A percentile compares a stretch with the other conserved stretches of the same genome.
These are phyloP conservation scores for Drosophila kohkoa DNA, from an alignment of 1,140 invertebrate species.

Conservation along the genomic window DNA sequence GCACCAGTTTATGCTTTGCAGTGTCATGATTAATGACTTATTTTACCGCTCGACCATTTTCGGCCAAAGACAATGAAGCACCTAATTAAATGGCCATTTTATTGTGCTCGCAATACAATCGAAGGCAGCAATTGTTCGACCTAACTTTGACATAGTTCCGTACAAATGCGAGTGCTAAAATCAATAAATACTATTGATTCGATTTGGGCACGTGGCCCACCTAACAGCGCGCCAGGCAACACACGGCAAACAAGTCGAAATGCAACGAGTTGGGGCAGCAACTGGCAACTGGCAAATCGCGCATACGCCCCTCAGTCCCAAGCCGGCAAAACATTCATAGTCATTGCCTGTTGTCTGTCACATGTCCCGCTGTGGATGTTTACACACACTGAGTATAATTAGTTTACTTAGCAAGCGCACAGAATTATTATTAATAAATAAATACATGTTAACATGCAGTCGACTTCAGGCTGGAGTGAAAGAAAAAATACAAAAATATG, in stretches of 20 bases:
- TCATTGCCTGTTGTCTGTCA: slow-evolving; percentile 26
- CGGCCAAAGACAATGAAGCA: slow-evolving; percentile 45
- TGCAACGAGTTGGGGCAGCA: slow-evolving; percentile 14
- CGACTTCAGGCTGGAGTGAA: background rate
- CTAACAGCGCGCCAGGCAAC: slow-evolving; percentile 38
- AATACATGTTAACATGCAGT: slow-evolving; percentile 57
- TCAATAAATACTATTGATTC: slow-evolving; percentile 74
- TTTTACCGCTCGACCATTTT: slow-evolving; percentile 25
- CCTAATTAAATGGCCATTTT: slow-evolving; percentile 64
- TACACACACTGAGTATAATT: slow-evolving; percentile 70
- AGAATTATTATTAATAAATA: slow-evolving; percentile 65
- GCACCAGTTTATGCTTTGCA: slow-evolving; percentile 29
- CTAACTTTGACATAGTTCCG: slow-evolving; percentile 76
- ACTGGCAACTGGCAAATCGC: slow-evolving; percentile 37
- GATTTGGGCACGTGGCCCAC: slow-evolving; percentile 53
- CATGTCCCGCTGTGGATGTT: slow-evolving; percentile 36
- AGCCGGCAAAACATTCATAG: background rate
- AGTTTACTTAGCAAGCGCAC: slow-evolving; percentile 52
- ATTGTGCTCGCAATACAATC: slow-evolving; percentile 8
- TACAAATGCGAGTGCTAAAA: slow-evolving; percentile 41
- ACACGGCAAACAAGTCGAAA: slow-evolving; percentile 34
- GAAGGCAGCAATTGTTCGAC: slow-evolving; percentile 50
- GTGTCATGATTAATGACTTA: slow-evolving; percentile 63
- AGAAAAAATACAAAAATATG: slow-evolving; percentile 14
- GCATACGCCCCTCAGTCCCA: slow-evolving; percentile 50